These are phyloP conservation scores for Drosophila erecta DNA, from an alignment of 1,140 invertebrate species.

Conservation along the genomic window DNA sequence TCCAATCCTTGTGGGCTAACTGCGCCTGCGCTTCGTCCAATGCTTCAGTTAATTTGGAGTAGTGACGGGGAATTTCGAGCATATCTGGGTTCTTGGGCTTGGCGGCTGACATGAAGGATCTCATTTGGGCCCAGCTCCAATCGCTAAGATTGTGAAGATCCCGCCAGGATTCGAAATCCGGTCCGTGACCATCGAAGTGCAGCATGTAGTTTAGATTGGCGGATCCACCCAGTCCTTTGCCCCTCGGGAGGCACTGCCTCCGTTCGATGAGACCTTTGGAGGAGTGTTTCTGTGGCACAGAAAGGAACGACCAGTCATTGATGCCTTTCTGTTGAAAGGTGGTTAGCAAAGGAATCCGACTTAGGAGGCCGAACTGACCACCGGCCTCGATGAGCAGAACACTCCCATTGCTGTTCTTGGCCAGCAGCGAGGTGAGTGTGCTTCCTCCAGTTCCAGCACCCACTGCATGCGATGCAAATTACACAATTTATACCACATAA, in stretches of 20 bases:
- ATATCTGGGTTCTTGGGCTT: slow-evolving; percentile 46
- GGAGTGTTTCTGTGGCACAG: slow-evolving; percentile 87
- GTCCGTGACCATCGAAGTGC: slow-evolving; percentile 87
- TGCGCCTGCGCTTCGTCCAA: slow-evolving; percentile 85
- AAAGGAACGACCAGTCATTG: slow-evolving; percentile 88
- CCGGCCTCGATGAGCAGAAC: slow-evolving; percentile 91
- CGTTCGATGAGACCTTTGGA: slow-evolving; percentile 87
- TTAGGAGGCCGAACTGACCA: slow-evolving; percentile 87
- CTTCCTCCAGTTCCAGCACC: slow-evolving; percentile 93
- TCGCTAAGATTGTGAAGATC: slow-evolving; percentile 84
- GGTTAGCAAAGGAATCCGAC: slow-evolving; percentile 87
- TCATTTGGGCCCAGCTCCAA: slow-evolving; percentile 85
- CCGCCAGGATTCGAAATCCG: slow-evolving; percentile 87
- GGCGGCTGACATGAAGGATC: slow-evolving; percentile 59
- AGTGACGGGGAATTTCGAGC: slow-evolving; percentile 52
- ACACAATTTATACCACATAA: too few species aligned
- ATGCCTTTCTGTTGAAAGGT: slow-evolving; percentile 88
- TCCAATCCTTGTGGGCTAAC: slow-evolving; percentile 83
- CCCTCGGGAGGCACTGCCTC: slow-evolving; percentile 88
- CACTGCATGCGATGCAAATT: slow-evolving; percentile 85
- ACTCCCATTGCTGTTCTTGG: slow-evolving; percentile 86
- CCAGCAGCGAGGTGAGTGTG: slow-evolving; percentile 89
- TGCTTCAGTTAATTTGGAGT: slow-evolving; percentile 85
- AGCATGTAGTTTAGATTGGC: slow-evolving; percentile 89
- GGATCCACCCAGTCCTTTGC: slow-evolving; percentile 89